Evolutionary conservation across 1,140 invertebrate species (phyloP), one percentile per base, ranked within the genome.

Genomic region (Octopus sinensis): DNA sequence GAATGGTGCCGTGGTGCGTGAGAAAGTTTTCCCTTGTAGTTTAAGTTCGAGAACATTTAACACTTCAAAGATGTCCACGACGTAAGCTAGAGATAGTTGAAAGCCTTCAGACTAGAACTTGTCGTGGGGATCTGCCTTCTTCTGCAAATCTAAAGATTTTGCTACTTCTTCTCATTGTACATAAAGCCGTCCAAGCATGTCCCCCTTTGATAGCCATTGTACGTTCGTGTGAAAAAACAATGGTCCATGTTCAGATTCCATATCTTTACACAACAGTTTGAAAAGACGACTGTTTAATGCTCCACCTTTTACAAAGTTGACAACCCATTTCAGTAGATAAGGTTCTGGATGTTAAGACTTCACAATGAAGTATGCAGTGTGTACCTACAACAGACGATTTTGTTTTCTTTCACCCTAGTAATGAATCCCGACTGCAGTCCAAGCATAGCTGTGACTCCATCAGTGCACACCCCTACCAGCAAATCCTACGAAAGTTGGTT

Each of bases 241-340:
- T 68, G 62, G 9, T 68, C 1, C 62, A 68, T 68, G 62, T 68
- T 68, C 62, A 68, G 62, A 68, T 68, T 68, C 62, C 62, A 68
- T 68, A 68, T 68, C 62, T 68, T 68, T 68, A 68, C 62, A 68
- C 62, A 68, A 68, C 62, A 68, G 62, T 68, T 68, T 68, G 62
- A 68, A 68, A 68, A 68, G 62, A 68, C 62, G n/a, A 68, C 62
- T 68, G 62, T 68, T 68, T 68, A 68, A 68, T 9, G 62, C 62
- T 68, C 62, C 62, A 68, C 62, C 62, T 68, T 68, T 68, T 12
- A 68, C 62, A 68, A 68, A 68, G 62, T 68, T 68, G 62, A 68
- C 62, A 68, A 68, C 62, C 62, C 62, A 68, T 68, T 68, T 68
- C 62, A 68, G 62, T 68, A 68, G 62, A 1, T 68, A 68, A 68